These are phyloP conservation scores for Zosterops lateralis DNA, from an alignment of 2,113 vertebrate species.

Conservation along the genomic window DNA sequence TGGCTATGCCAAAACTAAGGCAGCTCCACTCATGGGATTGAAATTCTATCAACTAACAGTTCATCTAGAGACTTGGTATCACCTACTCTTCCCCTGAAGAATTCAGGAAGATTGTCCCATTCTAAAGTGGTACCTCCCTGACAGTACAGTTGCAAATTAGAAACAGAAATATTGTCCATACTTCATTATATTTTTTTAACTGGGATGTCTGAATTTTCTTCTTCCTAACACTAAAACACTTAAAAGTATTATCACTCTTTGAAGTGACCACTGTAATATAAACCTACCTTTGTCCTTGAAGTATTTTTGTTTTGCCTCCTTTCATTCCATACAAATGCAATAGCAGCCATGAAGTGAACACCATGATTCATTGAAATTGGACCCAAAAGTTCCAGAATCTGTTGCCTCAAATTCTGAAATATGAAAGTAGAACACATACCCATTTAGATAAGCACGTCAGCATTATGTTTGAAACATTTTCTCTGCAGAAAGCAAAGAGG, in stretches of 20 bases:
- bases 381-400: conserved; percentile 94
- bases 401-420: conserved; percentile 91
- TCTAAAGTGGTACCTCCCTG: neutral
- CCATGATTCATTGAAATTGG: conserved; percentile 99
- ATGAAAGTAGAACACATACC: neutral
- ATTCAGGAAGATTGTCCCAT: neutral
- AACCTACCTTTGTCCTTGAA: conserved; percentile 86
- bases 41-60: neutral
- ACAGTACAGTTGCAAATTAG: neutral
- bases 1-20: neutral
- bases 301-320: conserved; percentile 84
- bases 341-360: conserved; percentile 97
- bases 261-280: neutral
- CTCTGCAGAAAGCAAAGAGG: neutral
- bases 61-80: neutral
- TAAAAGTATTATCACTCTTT: neutral
- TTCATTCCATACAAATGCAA: conserved; percentile 98
- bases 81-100: neutral
- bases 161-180: neutral
- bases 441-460: neutral
- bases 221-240: neutral
- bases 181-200: neutral
- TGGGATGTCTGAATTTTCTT: neutral
- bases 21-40: neutral
- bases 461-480: neutral